Conservation (phyloP, 2,797 vertebrate genomes). For the Gouania willdenowi region DNA sequence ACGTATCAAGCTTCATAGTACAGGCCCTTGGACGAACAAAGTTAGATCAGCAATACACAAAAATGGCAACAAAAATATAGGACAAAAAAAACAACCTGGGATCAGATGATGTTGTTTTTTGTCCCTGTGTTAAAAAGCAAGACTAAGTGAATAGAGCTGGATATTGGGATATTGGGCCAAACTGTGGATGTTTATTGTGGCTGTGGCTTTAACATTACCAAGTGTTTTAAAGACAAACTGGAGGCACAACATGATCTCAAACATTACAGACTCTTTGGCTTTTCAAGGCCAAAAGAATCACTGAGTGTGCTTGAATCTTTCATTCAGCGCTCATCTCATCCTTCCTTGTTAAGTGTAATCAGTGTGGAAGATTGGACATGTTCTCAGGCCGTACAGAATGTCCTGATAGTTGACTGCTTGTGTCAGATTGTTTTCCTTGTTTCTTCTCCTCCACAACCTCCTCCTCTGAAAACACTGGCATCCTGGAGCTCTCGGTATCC, state of each 20-base stretch:
- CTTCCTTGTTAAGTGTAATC: constrained; percentile 8
- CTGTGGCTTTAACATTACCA: too few relatives aligned
- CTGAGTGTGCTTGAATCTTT: neutral
- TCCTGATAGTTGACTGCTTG: constrained; percentile 35
- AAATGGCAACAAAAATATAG: too few relatives aligned
- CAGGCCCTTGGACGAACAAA: too few relatives aligned
- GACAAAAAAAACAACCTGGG: too few relatives aligned
- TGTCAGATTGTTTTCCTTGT: constrained; percentile 65
- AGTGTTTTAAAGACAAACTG: neutral
- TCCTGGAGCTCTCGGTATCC: constrained; percentile 62
- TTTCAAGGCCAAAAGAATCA: neutral
- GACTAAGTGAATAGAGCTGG: too few relatives aligned
- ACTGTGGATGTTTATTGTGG: too few relatives aligned
- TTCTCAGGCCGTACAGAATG: constrained; percentile 50
- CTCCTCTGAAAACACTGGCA: constrained; percentile 56
- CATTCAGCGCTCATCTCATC: neutral
- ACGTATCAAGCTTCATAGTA: too few relatives aligned
- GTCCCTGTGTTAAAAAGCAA: too few relatives aligned
- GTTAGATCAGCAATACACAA: too few relatives aligned
- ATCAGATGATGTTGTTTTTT: too few relatives aligned
- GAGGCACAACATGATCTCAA: neutral
- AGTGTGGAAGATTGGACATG: constrained; percentile 14
- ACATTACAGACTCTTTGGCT: neutral
- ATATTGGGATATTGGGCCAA: too few relatives aligned
- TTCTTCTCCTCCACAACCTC: constrained; percentile 29